Base-by-base conservation (phyloP, 2,113 vertebrate species). In the Pungitius pungitius region DNA sequence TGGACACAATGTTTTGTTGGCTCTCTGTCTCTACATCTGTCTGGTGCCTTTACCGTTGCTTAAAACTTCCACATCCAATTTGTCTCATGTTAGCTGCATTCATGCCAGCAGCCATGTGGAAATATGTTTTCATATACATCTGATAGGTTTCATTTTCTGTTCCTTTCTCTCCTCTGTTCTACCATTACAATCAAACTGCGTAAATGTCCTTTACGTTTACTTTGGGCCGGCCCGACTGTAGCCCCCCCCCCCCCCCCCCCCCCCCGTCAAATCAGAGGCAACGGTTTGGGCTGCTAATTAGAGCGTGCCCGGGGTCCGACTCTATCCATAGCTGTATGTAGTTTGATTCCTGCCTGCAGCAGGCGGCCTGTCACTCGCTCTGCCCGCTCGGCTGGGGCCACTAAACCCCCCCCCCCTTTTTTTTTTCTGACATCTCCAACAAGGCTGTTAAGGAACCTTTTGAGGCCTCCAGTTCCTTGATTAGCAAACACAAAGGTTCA, bases 251-350 rank as follows among this genome's bases (percentile, higher is more conserved):
- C 67, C 68, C 35, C 40, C 13, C 20, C 64, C 70, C 72, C 62
- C 69, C 69, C 71, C 83, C 59, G 73, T 65, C 78, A 83, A 92
- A 91, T 93, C 90, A 92, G 89, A 76, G 83, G 85, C 83, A 75
- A 77, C 84, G 88, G 87, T 84, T 88, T 12, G 52, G 86, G 18
- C 14, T 43, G 39, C 49, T 43, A 63, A 73, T 55, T 43, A 55
- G 13, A 62, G 35, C 27, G 24, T 17, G 33, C 4, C 14, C 22
- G 35, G n/a, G 35, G 47, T 54, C 26, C 52, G 58, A 40, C 65
- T 73, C 15, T 42, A 33, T 43, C 37, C 12, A 73, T 49, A 37
- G 35, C 14, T 6, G 26, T 26, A 56, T 14, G 14, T 30, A 20
- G 60, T 39, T 45, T 39, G 13, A 30, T 56, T 26, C 20, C n/a